These are phyloP conservation scores for Ectemnius cavifrons DNA, from an alignment of 2,888 invertebrate species.

Conservation along the genomic window DNA sequence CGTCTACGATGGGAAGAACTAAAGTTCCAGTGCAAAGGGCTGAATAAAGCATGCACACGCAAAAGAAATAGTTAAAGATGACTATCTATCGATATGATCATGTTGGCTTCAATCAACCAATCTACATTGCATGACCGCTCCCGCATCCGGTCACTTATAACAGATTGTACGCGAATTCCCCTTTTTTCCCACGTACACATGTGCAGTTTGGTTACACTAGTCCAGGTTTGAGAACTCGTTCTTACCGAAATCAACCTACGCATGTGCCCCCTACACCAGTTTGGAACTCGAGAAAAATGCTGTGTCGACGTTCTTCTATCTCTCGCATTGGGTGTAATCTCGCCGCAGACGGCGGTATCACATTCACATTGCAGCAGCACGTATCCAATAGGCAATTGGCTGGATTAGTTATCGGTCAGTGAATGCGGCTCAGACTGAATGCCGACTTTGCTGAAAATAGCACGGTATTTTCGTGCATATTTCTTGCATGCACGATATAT, in stretches of 20 bases:
- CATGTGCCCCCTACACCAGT: neutral
- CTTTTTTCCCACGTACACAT: neutral
- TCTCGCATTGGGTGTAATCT: slow-evolving; percentile 12
- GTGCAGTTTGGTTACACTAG: slow-evolving; percentile 18
- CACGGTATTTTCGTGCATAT: too few species aligned
- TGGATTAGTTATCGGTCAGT: too few species aligned
- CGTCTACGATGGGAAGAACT: neutral
- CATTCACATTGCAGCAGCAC: slow-evolving; percentile 4
- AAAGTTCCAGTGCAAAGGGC: slow-evolving; percentile 21
- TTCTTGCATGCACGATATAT: slow-evolving; percentile 6
- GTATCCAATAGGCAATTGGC: too few species aligned
- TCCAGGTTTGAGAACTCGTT: slow-evolving; percentile 6
- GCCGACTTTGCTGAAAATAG: too few species aligned
- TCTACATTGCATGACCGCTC: slow-evolving; percentile 25
- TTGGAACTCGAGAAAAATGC: slow-evolving; percentile 4
- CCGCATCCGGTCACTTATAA: slow-evolving; percentile 25
- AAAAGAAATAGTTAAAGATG: slow-evolving; percentile 12
- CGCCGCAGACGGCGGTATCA: slow-evolving; percentile 10
- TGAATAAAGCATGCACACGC: neutral
- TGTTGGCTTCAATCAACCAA: slow-evolving; percentile 43
- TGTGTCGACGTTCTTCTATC: too few species aligned
- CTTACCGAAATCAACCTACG: slow-evolving; percentile 21
- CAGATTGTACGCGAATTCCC: neutral
- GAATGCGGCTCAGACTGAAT: too few species aligned
- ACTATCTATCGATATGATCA: slow-evolving; percentile 29